Percentiles rank a stretch among this genome's conserved stretches.
Evolutionary conservation across 2,797 vertebrate genomes (phyloP).

Genomic region (Coracias cyanogaster): DNA sequence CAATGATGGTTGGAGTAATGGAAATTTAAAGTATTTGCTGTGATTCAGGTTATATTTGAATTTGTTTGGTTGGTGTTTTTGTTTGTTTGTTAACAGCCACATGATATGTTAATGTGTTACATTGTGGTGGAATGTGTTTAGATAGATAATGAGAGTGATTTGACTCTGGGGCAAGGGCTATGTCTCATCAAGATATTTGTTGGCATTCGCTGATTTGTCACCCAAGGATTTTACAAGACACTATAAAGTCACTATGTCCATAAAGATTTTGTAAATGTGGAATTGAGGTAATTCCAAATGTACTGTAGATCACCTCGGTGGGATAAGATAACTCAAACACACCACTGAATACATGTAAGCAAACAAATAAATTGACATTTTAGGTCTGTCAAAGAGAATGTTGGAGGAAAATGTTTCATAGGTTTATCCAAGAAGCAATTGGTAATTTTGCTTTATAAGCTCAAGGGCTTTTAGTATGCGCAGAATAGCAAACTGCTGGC

Average conservation of each 20-base stretch:
- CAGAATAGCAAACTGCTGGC: neutral
- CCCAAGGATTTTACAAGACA: neutral
- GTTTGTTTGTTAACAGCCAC: neutral
- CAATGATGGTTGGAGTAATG: neutral
- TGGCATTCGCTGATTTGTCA: neutral
- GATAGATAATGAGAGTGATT: neutral
- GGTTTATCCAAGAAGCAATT: neutral
- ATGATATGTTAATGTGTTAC: neutral
- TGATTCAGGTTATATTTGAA: neutral
- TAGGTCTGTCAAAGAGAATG: neutral
- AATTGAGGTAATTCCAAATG: neutral
- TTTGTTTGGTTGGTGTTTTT: neutral
- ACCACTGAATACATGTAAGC: fast-evolving
- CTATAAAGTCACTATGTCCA: neutral
- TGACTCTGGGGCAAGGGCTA: neutral
- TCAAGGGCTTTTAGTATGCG: neutral
- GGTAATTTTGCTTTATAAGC: neutral
- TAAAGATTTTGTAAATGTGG: neutral
- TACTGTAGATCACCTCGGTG: neutral
- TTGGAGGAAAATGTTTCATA: neutral
- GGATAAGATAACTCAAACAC: neutral
- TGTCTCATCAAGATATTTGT: neutral
- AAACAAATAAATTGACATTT: neutral
- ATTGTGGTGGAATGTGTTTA: neutral
- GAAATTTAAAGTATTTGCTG: neutral